Percentiles rank a stretch among this genome's conserved stretches.
Conservation (phyloP, 2,888 invertebrate species). For the Microctonus brassicae region DNA sequence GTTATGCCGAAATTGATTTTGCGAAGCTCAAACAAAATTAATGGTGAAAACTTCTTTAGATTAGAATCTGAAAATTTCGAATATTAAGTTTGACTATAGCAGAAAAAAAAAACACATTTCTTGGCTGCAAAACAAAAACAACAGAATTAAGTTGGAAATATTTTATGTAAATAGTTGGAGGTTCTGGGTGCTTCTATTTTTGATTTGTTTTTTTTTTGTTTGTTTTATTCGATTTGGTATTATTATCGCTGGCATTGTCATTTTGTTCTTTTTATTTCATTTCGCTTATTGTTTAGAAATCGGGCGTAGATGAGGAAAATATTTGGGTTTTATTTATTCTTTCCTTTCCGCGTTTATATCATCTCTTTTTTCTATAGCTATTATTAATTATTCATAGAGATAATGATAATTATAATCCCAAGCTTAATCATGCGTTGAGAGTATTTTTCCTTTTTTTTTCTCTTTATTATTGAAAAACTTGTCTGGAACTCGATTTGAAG, state of each 20-base stretch:
- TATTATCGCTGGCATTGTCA: slow-evolving; percentile 2
- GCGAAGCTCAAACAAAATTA: slow-evolving; percentile 71
- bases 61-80: background rate
- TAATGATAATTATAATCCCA: background rate
- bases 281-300: slow-evolving; percentile 1
- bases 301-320: background rate
- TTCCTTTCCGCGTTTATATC: background rate
- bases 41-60: slow-evolving; percentile 2
- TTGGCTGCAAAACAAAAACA: background rate
- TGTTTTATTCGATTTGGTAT: slow-evolving; percentile 11
- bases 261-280: background rate
- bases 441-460: background rate
- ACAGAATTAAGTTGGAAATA: background rate
- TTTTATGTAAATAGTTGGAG: slow-evolving; percentile 34
- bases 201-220: background rate
- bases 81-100: too few species aligned
- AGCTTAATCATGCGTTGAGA: background rate
- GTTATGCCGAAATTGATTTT: slow-evolving; percentile 88
- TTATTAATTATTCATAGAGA: background rate
- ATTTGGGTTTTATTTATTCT: slow-evolving; percentile 4
- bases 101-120: background rate
- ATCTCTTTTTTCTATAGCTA: background rate
- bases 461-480: background rate
- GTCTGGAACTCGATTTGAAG: background rate
- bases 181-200: slow-evolving; percentile 10